Conservation (phyloP, 2,797 vertebrate genomes). For the Malurus leucopterus region DNA sequence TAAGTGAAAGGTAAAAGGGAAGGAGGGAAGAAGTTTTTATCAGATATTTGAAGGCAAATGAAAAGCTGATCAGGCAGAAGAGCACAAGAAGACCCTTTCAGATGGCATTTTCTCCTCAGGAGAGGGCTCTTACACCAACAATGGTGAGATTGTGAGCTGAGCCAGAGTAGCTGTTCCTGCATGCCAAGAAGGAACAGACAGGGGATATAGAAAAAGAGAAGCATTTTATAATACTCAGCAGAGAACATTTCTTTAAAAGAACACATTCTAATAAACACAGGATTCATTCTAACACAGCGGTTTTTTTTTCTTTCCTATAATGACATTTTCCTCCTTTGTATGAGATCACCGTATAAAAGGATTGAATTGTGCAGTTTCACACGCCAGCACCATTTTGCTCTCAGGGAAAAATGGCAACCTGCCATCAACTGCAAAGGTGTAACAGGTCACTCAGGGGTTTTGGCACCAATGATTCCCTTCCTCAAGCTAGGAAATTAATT, state of each 20-base stretch:
- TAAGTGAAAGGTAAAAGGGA: neutral
- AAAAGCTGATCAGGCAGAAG: neutral
- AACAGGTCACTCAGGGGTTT: slow-evolving; percentile 15
- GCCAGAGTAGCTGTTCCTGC: neutral
- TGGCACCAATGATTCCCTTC: neutral
- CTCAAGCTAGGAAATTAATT: slow-evolving; percentile 34
- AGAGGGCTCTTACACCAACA: slow-evolving; percentile 12
- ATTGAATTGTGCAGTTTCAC: slow-evolving; percentile 26
- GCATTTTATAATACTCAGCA: neutral
- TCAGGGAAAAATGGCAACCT: slow-evolving; percentile 9
- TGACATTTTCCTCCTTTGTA: slow-evolving; percentile 35
- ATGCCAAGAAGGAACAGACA: slow-evolving; percentile 16
- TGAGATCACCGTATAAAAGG: neutral
- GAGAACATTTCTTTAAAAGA: slow-evolving; percentile 30
- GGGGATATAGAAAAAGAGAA: neutral
- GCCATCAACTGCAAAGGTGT: slow-evolving; percentile 39
- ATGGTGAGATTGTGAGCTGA: neutral
- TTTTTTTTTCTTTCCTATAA: slow-evolving; percentile 24
- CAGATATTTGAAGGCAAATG: neutral
- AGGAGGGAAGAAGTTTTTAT: neutral
- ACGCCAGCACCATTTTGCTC: neutral
- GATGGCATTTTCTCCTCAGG: neutral
- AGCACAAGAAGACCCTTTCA: slow-evolving; percentile 23
- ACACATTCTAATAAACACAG: slow-evolving; percentile 31
- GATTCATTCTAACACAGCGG: slow-evolving; percentile 28